Base-by-base conservation (phyloP, 64 coral and sea anemone genomes). In the Astreopora myriophthalma region DNA sequence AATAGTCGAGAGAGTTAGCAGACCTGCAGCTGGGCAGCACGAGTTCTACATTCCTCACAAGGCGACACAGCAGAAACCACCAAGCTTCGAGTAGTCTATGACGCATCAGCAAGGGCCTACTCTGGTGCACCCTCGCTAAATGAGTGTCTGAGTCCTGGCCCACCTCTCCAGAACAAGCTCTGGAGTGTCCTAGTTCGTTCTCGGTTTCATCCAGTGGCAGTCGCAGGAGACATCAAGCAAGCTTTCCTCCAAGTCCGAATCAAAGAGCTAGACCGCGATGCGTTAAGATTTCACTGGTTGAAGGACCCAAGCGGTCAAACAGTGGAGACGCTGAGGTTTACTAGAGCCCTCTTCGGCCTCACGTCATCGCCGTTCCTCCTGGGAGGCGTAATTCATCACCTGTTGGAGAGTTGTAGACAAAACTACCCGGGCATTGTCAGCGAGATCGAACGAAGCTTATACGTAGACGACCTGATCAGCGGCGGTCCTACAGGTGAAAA, bases 271-370 rank as follows among this genome's bases (percentile, higher is more conserved):
- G 69, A 77, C 40, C 40, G 42, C 30, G 24, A 77, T 44, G 23
- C 40, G 24, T 9, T 51, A 49, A 77, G 74, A 10, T 77, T 49
- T 3, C 42, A 77, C 51, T 77, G 74, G 74, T 30, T 51, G 51
- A 77, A 49, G 28, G 40, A 77, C 51, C 40, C 29, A 24, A 77
- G 51, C 74, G 51, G 74, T 4, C 40, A 49, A 24, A 77, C 74
- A 49, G 74, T 51, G 51, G 73, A 76, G 48, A n/a, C 38, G 27
- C 40, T 49, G 7, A 77, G 74, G 42, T 76, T 92, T 10, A 92
- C 80, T 14, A 70, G 71, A 30, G 90, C 90, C 44, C 66, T 92
- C 4, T 92, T 92, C 52, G 80, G 90, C 36, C 46, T 92, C 32
- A 92, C 84, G 65, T 66, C 36, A 17, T 92, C 70, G 34, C 90